These are phyloP conservation scores for Xylota sylvarum DNA, from an alignment of 2,888 invertebrate species.

Conservation along the genomic window DNA sequence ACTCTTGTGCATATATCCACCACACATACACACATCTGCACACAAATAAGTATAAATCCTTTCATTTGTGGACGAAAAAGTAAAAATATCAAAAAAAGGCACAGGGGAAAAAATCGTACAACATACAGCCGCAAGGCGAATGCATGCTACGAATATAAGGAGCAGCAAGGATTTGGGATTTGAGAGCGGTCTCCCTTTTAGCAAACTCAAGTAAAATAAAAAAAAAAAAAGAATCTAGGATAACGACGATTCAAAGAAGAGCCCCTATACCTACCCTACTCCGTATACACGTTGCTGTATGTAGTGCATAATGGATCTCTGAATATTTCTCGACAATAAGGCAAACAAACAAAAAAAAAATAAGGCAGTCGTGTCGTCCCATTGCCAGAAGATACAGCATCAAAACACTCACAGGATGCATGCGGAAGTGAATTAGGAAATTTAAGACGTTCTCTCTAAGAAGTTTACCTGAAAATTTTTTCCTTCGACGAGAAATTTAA, in stretches of 20 bases:
- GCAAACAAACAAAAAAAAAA: conserved; percentile 3
- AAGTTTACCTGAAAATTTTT: conserved; percentile 59
- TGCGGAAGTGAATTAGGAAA: conserved; percentile 71
- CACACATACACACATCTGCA: conserved; percentile 6
- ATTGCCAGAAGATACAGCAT: conserved; percentile 38
- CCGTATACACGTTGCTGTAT: conserved; percentile 16
- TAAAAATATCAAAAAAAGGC: conserved; percentile 56
- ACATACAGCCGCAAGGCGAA: conserved; percentile 61
- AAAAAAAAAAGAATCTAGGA: conserved; percentile 55
- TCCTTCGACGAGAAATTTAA: conserved; percentile 52
- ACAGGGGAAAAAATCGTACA: conserved; percentile 43
- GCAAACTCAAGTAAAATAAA: conserved; percentile 12
- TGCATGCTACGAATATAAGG: conserved; percentile 34
- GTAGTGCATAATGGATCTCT: conserved; percentile 56
- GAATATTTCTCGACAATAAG: conserved; percentile 61
- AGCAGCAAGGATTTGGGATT: conserved; percentile 56
- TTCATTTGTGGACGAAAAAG: conserved; percentile 58
- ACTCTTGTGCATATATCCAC: conserved; percentile 52
- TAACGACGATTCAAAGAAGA: conserved; percentile 67
- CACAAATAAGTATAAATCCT: conserved; percentile 37
- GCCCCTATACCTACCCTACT: conserved; percentile 20
- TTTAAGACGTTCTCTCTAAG: conserved; percentile 61
- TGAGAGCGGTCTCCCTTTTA: conserved; percentile 45
- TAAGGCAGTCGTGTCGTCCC: conserved; percentile 6
- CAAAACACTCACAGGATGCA: conserved; percentile 39